Conservation (phyloP, 1,140 invertebrate genomes). For the Drosophila simulans region DNA sequence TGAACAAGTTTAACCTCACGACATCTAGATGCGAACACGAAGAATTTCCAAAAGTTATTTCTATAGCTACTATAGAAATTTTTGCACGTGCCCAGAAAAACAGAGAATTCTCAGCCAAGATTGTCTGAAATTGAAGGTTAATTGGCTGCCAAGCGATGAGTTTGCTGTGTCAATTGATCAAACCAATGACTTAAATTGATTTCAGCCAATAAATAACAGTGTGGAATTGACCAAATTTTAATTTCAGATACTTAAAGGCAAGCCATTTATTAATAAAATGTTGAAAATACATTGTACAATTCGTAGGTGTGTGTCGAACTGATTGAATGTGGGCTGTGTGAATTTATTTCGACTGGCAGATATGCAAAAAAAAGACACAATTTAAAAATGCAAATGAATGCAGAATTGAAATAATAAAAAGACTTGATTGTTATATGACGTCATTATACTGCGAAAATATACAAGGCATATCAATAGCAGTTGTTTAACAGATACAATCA, state of each 20-base stretch:
- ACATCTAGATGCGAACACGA: background rate
- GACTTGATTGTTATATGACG: conserved; percentile 19
- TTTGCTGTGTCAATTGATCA: conserved; percentile 43
- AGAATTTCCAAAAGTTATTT: conserved; percentile 23
- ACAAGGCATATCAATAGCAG: conserved; percentile 7
- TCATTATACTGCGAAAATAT: conserved; percentile 30
- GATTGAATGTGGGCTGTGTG: conserved; percentile 46
- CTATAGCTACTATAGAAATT: conserved; percentile 2
- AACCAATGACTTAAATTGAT: conserved; percentile 32
- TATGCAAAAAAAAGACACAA: conserved; percentile 40
- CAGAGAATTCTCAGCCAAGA: conserved; percentile 13
- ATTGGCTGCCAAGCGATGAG: conserved; percentile 39
- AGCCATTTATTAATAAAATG: conserved; percentile 34
- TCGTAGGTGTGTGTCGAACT: conserved; percentile 21
- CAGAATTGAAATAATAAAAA: conserved; percentile 15
- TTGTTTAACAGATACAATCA: background rate
- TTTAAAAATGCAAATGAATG: conserved; percentile 62
- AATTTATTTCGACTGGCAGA: conserved; percentile 43
- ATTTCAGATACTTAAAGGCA: conserved; percentile 20
- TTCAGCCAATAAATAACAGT: conserved; percentile 35
- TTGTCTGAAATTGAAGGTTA: conserved; percentile 57
- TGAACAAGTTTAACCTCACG: conserved; percentile 7
- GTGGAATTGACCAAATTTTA: conserved; percentile 32
- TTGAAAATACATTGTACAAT: conserved; percentile 34
- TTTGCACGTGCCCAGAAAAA: conserved; percentile 29